Base-by-base conservation (phyloP, 2,797 vertebrate genomes). In the Pseudotriccus pelzelni region DNA sequence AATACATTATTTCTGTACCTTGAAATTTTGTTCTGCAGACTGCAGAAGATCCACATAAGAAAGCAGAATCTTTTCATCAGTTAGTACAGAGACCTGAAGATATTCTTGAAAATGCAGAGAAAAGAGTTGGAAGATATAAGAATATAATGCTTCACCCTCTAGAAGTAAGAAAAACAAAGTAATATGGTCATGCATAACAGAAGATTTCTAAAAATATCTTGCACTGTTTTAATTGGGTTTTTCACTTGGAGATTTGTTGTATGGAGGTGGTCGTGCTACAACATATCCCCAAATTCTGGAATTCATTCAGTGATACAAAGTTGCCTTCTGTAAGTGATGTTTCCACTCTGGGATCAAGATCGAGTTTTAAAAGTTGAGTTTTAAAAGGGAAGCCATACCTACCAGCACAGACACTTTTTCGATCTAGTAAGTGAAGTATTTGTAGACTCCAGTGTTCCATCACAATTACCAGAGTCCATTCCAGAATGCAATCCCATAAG, bases 61-160 rank as follows among this genome's bases (percentile, higher is more conserved):
- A 95, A 73, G 96, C 95, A 73, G 96, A 98, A 41, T 68, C 95
- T 90, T 95, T 97, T 73, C 82, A 97, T 79, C 97, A 98, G 9
- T 90, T 99, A 86, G 98, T 99, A 43, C 98, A 98, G 93, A 97
- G 96, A 67, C 98, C 98, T 72, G 99, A 99, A 90, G 98, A 99
- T 97, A 92, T 97, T 55, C 80, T 97, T 50, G 96, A 97, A 96
- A 99, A 98, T 75, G 85, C 97, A n/a, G 76, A 97, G 46, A 60
- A 77, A 36, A 97, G 93, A 92, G 94, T 99, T 93, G 89, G 75
- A 75, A 94, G 84, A 10, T 99, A 98, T 94, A 99, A 98, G 88
- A 97, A 99, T n/a, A 98, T 58, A 32, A 53, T 98, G 93, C 98
- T 99, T 73, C 97, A 27, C 94, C 97, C 95, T 89, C 97, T 99